phyloP scores from a whole-genome alignment of 2,888 invertebrate genomes.

The Drosophila nigritarsus region DNA sequence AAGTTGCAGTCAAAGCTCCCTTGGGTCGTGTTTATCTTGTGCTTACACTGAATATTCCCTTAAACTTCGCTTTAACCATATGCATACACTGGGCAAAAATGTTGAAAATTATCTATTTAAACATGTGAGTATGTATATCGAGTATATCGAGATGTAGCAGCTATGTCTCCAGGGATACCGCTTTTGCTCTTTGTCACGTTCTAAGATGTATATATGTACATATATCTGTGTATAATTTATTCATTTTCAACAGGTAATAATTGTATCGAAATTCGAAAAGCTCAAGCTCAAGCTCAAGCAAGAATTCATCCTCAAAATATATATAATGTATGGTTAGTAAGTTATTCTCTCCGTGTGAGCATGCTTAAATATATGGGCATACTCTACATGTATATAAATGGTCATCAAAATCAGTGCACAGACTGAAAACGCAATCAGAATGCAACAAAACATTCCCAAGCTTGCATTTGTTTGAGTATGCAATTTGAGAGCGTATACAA shows the following conservation, averaged over 20 bases:
- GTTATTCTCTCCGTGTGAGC: neutral
- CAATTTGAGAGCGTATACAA: conserved; percentile 17
- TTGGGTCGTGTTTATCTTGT: conserved; percentile 74
- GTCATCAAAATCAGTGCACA: neutral
- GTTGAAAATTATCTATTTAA: neutral
- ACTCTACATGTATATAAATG: neutral
- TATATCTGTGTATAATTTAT: neutral
- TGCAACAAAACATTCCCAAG: neutral
- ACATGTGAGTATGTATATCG: neutral
- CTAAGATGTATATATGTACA: neutral
- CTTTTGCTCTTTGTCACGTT: neutral
- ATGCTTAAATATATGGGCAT: neutral
- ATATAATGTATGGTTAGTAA: neutral
- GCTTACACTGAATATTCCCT: conserved; percentile 71
- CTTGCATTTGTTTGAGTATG: neutral
- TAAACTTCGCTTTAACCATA: conserved; percentile 47
- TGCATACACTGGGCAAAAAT: conserved; percentile 18
- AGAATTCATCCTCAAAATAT: neutral
- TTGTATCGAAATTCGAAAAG: neutral
- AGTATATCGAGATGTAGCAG: neutral
- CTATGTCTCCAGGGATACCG: neutral
- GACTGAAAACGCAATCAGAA: neutral
- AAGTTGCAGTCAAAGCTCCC: conserved; percentile 64
- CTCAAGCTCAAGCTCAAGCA: neutral
- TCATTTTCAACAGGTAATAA: neutral